phyloP scores from a whole-genome alignment of 2,113 vertebrate species.

The Nyctibius bracteatus region DNA sequence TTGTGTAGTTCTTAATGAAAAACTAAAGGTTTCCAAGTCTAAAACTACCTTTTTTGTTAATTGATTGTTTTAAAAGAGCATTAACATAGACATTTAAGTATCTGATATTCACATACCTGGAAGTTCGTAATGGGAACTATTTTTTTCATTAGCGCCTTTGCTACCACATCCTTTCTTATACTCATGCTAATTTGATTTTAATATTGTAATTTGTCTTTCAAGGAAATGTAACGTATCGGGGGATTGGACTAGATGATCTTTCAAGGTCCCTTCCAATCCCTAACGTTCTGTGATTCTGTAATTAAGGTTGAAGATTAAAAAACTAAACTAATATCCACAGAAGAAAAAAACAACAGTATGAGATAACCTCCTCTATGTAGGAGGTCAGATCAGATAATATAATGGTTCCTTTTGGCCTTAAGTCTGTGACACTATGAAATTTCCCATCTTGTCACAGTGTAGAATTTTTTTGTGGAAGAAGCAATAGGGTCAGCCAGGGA shows the following conservation, averaged over 20 bases:
- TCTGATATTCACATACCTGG: background rate
- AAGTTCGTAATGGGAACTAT: background rate
- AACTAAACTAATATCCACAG: background rate
- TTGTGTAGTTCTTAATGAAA: background rate
- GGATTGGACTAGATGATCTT: too few species aligned
- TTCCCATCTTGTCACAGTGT: background rate
- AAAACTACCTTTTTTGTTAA: background rate
- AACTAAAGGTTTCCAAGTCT: background rate
- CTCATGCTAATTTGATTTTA: background rate
- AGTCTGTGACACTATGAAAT: background rate
- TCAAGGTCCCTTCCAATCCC: too few species aligned
- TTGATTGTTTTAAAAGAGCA: background rate
- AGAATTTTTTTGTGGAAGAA: background rate
- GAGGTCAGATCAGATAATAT: background rate
- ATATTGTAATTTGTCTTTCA: slow-evolving; percentile 3
- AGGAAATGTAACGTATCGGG: too few species aligned
- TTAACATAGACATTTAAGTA: background rate
- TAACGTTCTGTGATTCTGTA: too few species aligned
- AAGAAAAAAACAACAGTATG: background rate
- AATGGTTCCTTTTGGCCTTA: background rate
- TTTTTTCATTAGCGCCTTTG: background rate
- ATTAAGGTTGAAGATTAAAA: background rate
- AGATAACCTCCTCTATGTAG: background rate
- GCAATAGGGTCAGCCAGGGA: accelerated
- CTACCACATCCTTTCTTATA: background rate